phyloP scores from a whole-genome alignment of 2,888 invertebrate genomes.

The Dynastes maya region DNA sequence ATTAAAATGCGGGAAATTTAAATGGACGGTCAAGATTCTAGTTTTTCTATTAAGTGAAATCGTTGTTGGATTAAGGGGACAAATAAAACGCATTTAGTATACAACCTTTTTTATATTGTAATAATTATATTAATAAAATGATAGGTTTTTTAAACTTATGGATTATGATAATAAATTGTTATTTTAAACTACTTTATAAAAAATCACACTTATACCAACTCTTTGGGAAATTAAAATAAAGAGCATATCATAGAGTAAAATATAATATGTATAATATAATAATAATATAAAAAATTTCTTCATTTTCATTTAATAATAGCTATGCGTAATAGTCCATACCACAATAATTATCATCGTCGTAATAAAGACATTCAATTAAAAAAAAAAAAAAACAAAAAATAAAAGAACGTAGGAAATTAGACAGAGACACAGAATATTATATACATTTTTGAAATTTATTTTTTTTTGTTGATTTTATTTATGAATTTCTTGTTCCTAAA shows the following conservation, averaged over 20 bases:
- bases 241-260: slow-evolving; percentile 53
- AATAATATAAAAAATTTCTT: slow-evolving; percentile 8
- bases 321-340: slow-evolving; percentile 17
- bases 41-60: too few relatives aligned
- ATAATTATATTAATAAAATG: slow-evolving; percentile 60
- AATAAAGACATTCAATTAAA: slow-evolving; percentile 46
- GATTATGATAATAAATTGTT: slow-evolving; percentile 56
- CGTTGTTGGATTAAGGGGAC: too few relatives aligned
- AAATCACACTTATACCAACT: slow-evolving; percentile 70
- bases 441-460: neutral
- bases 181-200: slow-evolving; percentile 60
- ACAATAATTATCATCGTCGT: slow-evolving; percentile 1
- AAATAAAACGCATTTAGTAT: slow-evolving; percentile 41
- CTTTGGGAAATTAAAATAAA: slow-evolving; percentile 68
- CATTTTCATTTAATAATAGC: neutral
- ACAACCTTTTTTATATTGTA: slow-evolving; percentile 47
- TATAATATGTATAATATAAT: slow-evolving; percentile 34
- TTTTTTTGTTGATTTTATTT: neutral
- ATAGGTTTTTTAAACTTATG: slow-evolving; percentile 54
- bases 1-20: too few relatives aligned
- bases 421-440: slow-evolving; percentile 55
- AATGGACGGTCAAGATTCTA: too few relatives aligned
- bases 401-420: slow-evolving; percentile 24
- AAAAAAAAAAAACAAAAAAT: too few relatives aligned
- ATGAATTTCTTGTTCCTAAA: neutral